These are phyloP conservation scores for Meteorus sp. DNA, from an alignment of 1,140 invertebrate genomes.

Conservation along the genomic window DNA sequence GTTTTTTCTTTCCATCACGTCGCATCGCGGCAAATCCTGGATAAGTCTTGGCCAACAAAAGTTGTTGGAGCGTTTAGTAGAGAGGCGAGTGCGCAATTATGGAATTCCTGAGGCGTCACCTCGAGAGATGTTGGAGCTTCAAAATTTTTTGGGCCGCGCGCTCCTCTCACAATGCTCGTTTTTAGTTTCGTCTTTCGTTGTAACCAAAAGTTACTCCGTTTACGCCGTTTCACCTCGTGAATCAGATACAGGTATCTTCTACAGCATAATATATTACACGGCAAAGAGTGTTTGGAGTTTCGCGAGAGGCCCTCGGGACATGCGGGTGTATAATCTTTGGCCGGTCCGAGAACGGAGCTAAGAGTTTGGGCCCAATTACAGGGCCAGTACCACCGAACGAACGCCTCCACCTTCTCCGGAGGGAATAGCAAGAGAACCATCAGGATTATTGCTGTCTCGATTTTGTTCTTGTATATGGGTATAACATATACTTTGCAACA, in stretches of 20 bases:
- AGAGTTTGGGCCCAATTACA: constrained; percentile 59
- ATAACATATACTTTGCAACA: too few species aligned
- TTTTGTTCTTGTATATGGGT: too few species aligned
- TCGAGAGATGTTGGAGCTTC: constrained; percentile 33
- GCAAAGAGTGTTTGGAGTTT: constrained; percentile 45
- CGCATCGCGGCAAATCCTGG: too few species aligned
- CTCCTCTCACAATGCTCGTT: constrained; percentile 20
- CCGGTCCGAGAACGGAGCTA: constrained; percentile 39
- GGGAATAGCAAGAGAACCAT: neutral
- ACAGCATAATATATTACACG: constrained; percentile 57
- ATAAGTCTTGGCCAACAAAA: too few species aligned
- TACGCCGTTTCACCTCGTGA: constrained; percentile 54
- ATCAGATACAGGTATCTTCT: constrained; percentile 59
- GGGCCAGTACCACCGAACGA: constrained; percentile 58
- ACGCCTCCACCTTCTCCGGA: constrained; percentile 49
- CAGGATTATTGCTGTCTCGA: neutral
- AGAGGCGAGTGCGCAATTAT: constrained; percentile 24
- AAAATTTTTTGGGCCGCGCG: constrained; percentile 10
- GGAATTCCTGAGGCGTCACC: constrained; percentile 24
- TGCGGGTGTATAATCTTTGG: constrained; percentile 19
- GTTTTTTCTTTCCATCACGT: too few species aligned
- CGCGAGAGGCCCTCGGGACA: constrained; percentile 27
- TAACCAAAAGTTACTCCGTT: constrained; percentile 48
- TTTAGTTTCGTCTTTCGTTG: constrained; percentile 21
- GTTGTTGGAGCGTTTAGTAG: constrained; percentile 23